Evolutionary conservation across 2,888 invertebrate genomes (phyloP), one percentile per base, ranked within the genome.

Genomic region (Oscheius myriophilus): DNA sequence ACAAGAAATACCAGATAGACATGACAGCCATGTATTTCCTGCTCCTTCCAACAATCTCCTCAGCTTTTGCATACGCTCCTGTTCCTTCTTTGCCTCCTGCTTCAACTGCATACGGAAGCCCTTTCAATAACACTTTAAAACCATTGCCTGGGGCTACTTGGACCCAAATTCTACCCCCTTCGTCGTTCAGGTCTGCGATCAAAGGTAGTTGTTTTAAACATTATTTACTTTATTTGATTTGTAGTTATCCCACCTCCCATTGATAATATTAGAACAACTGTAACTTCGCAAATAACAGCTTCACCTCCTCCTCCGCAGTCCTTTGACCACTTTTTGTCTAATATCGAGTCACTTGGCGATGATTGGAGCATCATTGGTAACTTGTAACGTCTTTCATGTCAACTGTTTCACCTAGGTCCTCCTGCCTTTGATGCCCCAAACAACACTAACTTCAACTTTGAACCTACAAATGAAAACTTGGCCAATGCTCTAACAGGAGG

Each of bases 261-360:
- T 33, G 33, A 33, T 9, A 33, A 33, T 33, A 9, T 33, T 3
- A 33, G 33, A 33, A 33, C 33, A 33, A 33, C 33, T 33, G 33
- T 33, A 33, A 33, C 23, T 7, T 49, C 49, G 9, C 18, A 49
- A 21, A 18, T 49, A 18, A 61, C 61, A 49, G 61, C 61, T 1
- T 61, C 61, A 25, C 61, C 61, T 14, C 61, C 61, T 1, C 61
- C 61, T 7, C 61, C 61, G 12, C 61, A 61, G 18, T 33, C 61
- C n/a, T 61, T 61, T 49, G 61, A 61, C 21, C 49, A 61, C 16
- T 61, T 61, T 18, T 25, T 49, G 9, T 49, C 46, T 3, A 61
- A 61, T 16, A 46, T 61, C 26, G 61, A 49, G 2, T 46, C 46
- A 46, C 49, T 61, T 23, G 61, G 49, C n/a, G 16, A 49, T 2